Evolutionary conservation across 2,888 invertebrate species (phyloP), one percentile per base, ranked within the genome.

Genomic region (Geotrupes spiniger): DNA sequence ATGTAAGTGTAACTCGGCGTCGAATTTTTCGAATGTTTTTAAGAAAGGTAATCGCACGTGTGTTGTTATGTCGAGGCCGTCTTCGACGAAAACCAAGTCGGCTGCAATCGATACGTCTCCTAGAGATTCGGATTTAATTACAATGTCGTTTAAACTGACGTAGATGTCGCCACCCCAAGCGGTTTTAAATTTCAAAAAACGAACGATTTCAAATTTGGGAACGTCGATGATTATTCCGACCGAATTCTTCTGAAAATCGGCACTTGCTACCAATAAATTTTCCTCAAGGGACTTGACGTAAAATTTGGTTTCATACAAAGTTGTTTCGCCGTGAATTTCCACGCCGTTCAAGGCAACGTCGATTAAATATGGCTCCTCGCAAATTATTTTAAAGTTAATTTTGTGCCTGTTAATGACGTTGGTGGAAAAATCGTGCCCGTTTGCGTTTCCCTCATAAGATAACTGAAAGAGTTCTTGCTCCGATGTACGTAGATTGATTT

Each of bases 1-100:
- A n/a, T 53, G 57, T 6, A 57, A 46, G 21, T 55, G 51, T 14
- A 57, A 42, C 33, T 46, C 53, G 1, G 39, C 51, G 17, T 57
- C 44, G 26, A 57, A 53, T 9, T 27, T 38, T 37, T 57, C 51
- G n/a, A 57, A 49, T 17, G 43, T 43, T 21, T 53, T 40, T 12
- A 57, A 44, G 42, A 57, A 51, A 10, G 54, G 57, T 5, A 49
- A 36, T 26, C 44, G 31, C 33, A 57, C 36, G 25, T 46, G 40
- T 2, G 54, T 41, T 29, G 40, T 46, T 8, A 56, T 52, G 27
- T 56, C 52, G 8, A 56, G 37, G 1, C 52, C 33, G 8, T 52
- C 51, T 14, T 48, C 33, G 11, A 40, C n/a, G 6, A 54, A 17
- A 27, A 42, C 25, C 38, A 51, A 56, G 27, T 54, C 44, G 1